phyloP scores from a whole-genome alignment of 35 echinoderm and acorn worm genomes.

The Eucidaris tribuloides region DNA sequence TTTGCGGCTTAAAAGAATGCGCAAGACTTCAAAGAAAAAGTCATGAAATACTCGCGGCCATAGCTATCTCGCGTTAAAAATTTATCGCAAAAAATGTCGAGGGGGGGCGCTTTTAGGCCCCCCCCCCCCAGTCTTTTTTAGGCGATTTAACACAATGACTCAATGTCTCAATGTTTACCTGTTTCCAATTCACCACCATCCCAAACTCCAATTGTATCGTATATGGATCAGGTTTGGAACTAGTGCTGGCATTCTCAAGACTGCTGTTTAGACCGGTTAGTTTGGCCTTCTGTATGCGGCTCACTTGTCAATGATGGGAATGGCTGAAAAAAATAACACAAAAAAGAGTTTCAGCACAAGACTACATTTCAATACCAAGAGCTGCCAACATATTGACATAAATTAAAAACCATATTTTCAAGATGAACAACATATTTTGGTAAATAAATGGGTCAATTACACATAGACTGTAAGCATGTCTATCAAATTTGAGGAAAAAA shows the following conservation, averaged over 20 bases:
- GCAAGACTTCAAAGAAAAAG: no score
- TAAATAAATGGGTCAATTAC: neutral
- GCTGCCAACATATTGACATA: neutral
- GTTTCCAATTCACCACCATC: slow-evolving; percentile 35
- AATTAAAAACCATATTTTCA: no score
- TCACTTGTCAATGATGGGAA: slow-evolving; percentile 42
- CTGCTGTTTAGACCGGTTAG: slow-evolving; percentile 2
- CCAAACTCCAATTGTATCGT: slow-evolving; percentile 45
- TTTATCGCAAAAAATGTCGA: no score
- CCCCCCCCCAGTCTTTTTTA: no score
- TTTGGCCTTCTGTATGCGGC: neutral
- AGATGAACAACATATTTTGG: no score
- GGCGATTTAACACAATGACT: no score
- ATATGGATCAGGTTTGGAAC: slow-evolving; percentile 62
- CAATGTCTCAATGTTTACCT: neutral
- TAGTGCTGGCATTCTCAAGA: slow-evolving; percentile 41
- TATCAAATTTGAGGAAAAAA: neutral
- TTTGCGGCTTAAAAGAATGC: no score
- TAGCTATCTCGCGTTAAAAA: no score
- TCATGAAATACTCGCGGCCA: no score
- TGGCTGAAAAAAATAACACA: slow-evolving; percentile 13
- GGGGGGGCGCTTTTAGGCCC: no score
- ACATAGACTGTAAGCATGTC: neutral
- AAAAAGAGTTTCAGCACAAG: neutral
- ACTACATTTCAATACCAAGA: neutral